Evolutionary conservation across 2,888 invertebrate genomes (phyloP).

Genomic region (Acronicta aceris): DNA sequence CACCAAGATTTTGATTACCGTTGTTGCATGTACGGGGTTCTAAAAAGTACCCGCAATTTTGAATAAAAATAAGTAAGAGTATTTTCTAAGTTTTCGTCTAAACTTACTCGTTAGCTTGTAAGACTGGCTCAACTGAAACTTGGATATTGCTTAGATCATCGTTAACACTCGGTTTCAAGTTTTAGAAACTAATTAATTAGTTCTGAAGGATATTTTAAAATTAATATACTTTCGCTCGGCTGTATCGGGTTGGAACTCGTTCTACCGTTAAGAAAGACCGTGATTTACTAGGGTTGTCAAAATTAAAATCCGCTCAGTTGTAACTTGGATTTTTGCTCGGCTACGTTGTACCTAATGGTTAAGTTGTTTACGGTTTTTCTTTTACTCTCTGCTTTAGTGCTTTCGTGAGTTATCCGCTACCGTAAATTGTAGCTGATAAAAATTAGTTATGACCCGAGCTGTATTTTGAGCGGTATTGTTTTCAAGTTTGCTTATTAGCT

Average conservation of each 20-base stretch:
- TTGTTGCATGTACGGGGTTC: conserved; percentile 61
- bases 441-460: conserved; percentile 11
- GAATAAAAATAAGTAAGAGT: conserved; percentile 48
- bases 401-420: conserved; percentile 28
- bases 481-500: neutral
- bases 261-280: conserved; percentile 55
- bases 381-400: conserved; percentile 30
- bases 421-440: conserved; percentile 22
- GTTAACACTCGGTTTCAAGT: conserved; percentile 72
- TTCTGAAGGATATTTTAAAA: conserved; percentile 69
- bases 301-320: conserved; percentile 38
- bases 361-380: conserved; percentile 22
- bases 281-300: conserved; percentile 56
- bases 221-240: conserved; percentile 65
- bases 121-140: conserved; percentile 57
- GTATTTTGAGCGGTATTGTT: neutral
- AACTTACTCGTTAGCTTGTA: conserved; percentile 56
- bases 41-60: conserved; percentile 34
- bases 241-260: conserved; percentile 56
- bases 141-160: conserved; percentile 76
- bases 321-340: conserved; percentile 25
- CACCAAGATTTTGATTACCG: conserved; percentile 77
- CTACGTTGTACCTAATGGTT: conserved; percentile 22
- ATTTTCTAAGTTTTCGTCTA: conserved; percentile 49
- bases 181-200: conserved; percentile 76